Percentiles rank a stretch among this genome's conserved stretches.
phyloP scores from a whole-genome alignment of 1,140 invertebrate species.

The Magallana gigas region DNA sequence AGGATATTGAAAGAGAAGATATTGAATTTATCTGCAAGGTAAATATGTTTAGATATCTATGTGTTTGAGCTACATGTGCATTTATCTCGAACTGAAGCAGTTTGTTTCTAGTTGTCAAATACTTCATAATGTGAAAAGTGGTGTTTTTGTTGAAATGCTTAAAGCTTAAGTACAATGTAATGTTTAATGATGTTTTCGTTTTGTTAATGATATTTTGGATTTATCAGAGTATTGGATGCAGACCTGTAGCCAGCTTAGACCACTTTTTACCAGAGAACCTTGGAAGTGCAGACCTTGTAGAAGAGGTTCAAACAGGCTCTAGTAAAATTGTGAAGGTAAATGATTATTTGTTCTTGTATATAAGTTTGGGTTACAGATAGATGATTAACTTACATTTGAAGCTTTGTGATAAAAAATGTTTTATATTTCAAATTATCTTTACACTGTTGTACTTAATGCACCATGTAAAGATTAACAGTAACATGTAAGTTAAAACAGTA shows the following conservation, averaged over 20 bases:
- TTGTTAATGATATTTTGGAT: neutral
- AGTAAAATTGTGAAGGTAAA: conserved; percentile 95
- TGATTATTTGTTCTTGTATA: neutral
- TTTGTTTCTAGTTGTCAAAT: neutral
- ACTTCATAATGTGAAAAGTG: neutral
- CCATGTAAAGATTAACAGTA: too few relatives aligned
- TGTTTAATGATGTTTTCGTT: too few relatives aligned
- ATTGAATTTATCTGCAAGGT: conserved; percentile 97
- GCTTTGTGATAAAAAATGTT: too few relatives aligned
- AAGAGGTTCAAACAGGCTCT: conserved; percentile 93
- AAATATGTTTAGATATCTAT: conserved; percentile 22
- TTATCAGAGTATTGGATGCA: conserved; percentile 89
- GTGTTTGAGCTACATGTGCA: neutral
- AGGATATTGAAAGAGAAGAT: conserved; percentile 98
- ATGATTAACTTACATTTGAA: too few relatives aligned
- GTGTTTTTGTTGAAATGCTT: neutral
- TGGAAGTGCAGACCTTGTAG: conserved; percentile 94
- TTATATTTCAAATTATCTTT: too few relatives aligned
- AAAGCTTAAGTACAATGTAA: too few relatives aligned
- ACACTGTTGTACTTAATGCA: too few relatives aligned
- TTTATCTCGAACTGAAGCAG: neutral
- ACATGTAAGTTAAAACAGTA: too few relatives aligned
- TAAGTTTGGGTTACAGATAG: too few relatives aligned
- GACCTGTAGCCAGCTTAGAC: conserved; percentile 98
- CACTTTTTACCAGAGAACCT: conserved; percentile 97